Conservation (phyloP, 2,113 vertebrate species). For the Montifringilla adamsi region DNA sequence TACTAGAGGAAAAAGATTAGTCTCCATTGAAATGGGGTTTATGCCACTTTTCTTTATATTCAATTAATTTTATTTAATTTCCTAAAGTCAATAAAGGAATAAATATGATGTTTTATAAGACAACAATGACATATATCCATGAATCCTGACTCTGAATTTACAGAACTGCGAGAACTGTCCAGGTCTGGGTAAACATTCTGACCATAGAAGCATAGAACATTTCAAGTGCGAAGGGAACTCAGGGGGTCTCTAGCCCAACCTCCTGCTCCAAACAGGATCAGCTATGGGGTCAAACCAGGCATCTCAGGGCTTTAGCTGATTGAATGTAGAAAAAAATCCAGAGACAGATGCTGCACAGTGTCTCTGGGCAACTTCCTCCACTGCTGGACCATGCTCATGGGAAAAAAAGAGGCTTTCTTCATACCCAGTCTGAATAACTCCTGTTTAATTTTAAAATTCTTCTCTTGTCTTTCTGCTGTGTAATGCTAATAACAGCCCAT, state of each 20-base stretch:
- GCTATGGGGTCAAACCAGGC: background rate
- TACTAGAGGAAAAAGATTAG: background rate
- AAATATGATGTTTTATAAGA: background rate
- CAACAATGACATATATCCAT: background rate
- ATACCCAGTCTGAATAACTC: background rate
- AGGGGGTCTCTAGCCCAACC: background rate
- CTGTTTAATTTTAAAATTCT: background rate
- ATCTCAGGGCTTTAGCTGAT: background rate
- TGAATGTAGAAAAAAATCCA: background rate
- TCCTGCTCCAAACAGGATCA: background rate
- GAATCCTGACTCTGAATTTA: background rate
- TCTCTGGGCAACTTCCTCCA: background rate
- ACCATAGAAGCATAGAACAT: background rate
- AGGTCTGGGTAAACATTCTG: background rate
- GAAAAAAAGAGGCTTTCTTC: background rate
- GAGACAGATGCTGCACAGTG: background rate
- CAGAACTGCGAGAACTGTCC: background rate
- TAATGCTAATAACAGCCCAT: background rate
- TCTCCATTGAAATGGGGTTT: background rate
- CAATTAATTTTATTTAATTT: background rate
- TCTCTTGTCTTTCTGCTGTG: background rate
- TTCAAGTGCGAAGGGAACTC: background rate
- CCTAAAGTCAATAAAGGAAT: background rate
- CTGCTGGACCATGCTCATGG: background rate
- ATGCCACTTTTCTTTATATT: background rate